Evolutionary conservation across 2,888 invertebrate species (phyloP), one percentile per base, ranked within the genome.

Genomic region (Dolichopus griseipennis): DNA sequence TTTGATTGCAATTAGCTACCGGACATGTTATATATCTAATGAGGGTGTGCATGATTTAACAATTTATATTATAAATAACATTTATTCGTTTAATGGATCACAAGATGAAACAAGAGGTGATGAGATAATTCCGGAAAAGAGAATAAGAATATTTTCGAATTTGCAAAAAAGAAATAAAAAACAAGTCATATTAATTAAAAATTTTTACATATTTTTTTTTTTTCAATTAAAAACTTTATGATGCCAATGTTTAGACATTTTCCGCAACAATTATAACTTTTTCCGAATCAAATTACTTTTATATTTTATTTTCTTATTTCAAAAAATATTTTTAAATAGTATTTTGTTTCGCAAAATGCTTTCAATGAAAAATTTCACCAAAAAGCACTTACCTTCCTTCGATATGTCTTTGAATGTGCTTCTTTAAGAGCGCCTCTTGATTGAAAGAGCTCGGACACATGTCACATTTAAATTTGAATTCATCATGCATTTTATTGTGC

Each of bases 401-500:
- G 70, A 81, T 79, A 75, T 81, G 81, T 64, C 80, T 78, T 71
- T 82, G 82, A 27, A 81, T 79, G 71, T 81, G 81, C 72, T 81
- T 81, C 73, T 82, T 82, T 33, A 81, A 76, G 74, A 81, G 70
- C 67, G 77, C 75, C 66, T 81, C 81, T 75, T 82, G 81, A 73
- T 81, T 81, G 70, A 81, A 81, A 67, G 81, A 80, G 72, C 80
- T 80, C 21, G 81, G 80, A 71, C 81, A 81, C 71, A 82, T 79
- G 71, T 81, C 79, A 74, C 82, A 82, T 69, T 80, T 79, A 70
- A 76, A 81, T 73, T 81, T 81, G 71, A 80, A 81, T 71, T 82
- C 81, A 63, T 82, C 81, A 72, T 82, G 81, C 78, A 80, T 79
- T 71, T 80, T 80, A 34, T 80, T 75, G 73, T 82, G 82, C 72